These are phyloP conservation scores for Heteromyza rotundicornis DNA, from an alignment of 2,888 invertebrate species.

Conservation along the genomic window DNA sequence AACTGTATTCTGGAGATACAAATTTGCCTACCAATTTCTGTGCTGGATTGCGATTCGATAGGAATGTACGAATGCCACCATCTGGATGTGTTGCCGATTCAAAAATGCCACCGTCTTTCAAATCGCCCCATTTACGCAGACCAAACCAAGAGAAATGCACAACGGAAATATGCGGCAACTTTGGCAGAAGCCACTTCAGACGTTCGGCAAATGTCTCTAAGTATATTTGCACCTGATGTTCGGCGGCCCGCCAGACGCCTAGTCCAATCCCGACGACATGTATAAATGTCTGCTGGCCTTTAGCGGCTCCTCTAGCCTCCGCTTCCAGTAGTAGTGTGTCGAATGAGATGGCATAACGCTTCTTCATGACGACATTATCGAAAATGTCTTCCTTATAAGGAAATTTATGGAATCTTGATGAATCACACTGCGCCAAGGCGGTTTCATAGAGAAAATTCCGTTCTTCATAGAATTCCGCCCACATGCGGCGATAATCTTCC, in stretches of 20 bases:
- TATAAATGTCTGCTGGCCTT: conserved; percentile 66
- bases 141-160: conserved; percentile 73
- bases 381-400: conserved; percentile 54
- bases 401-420: too few species aligned
- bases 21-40: conserved; percentile 58
- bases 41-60: conserved; percentile 68
- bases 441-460: conserved; percentile 32
- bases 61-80: conserved; percentile 65
- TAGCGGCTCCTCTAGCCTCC: conserved; percentile 65
- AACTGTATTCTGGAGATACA: neutral
- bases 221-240: conserved; percentile 70
- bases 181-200: conserved; percentile 63
- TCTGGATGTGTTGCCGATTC: conserved; percentile 45
- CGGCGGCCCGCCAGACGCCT: conserved; percentile 72
- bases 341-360: conserved; percentile 66
- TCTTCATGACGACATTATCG: conserved; percentile 57
- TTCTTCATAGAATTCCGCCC: conserved; percentile 49
- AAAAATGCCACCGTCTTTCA: conserved; percentile 62
- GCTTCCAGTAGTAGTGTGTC: conserved; percentile 71
- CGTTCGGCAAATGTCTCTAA: conserved; percentile 71
- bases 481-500: conserved; percentile 46
- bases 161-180: conserved; percentile 67
- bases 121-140: conserved; percentile 62
- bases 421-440: conserved; percentile 37
- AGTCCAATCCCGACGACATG: conserved; percentile 73